These are phyloP conservation scores for Oxyruncus cristatus DNA, from an alignment of 2,113 vertebrate species.

Conservation along the genomic window DNA sequence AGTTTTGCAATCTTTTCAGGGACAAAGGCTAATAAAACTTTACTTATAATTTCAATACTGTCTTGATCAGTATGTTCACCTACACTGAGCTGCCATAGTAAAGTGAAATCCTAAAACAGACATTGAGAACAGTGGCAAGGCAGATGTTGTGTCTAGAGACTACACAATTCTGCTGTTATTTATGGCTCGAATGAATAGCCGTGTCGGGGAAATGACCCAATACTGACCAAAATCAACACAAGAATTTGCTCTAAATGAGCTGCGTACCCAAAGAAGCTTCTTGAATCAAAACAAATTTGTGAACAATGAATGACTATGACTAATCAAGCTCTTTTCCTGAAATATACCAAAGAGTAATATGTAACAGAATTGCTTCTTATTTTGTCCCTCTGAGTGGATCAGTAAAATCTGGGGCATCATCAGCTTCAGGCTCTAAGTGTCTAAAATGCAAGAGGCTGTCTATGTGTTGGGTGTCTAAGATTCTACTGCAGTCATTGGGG, in stretches of 20 bases:
- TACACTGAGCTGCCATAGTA: neutral
- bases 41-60: neutral
- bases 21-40: neutral
- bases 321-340: neutral
- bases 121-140: neutral
- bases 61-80: neutral
- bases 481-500: neutral
- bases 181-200: neutral
- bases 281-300: neutral
- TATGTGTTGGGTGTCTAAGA: neutral
- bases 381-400: neutral
- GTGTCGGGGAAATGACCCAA: neutral
- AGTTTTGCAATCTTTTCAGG: neutral
- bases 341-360: neutral
- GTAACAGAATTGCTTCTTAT: neutral
- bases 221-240: neutral
- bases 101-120: neutral
- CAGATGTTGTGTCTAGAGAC: neutral
- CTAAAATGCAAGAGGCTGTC: neutral
- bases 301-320: neutral
- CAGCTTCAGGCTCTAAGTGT: neutral
- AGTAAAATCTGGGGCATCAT: neutral
- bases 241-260: neutral
- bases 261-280: neutral
- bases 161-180: neutral